A percentile compares a stretch with the other conserved stretches of the same genome.
Evolutionary conservation across 2,113 vertebrate species (phyloP).

Genomic region (Oryzias curvinotus): DNA sequence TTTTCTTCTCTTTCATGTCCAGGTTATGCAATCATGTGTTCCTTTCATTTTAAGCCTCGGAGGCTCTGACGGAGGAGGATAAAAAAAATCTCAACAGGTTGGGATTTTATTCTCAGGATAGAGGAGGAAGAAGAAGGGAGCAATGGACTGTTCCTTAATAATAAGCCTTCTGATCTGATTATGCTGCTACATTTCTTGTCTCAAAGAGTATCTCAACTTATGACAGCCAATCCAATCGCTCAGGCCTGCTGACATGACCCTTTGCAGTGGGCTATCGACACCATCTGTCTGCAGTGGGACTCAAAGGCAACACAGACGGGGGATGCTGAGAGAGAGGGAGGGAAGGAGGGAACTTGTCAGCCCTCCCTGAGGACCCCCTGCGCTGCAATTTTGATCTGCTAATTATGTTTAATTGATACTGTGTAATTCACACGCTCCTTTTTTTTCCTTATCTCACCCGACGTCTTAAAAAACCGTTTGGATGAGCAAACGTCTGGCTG

Average conservation of each 20-base stretch:
- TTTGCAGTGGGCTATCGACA: slow-evolving; percentile 40
- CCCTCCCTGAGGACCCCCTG: slow-evolving; percentile 51
- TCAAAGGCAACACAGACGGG: slow-evolving; percentile 41
- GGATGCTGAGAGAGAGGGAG: neutral
- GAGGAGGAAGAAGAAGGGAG: slow-evolving; percentile 25
- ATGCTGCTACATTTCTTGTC: slow-evolving; percentile 5
- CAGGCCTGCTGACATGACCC: slow-evolving; percentile 54
- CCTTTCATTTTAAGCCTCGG: slow-evolving; percentile 58
- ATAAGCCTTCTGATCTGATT: slow-evolving; percentile 38
- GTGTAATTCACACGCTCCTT: slow-evolving; percentile 51
- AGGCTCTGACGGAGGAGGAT: slow-evolving; percentile 62
- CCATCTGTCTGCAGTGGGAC: slow-evolving; percentile 68
- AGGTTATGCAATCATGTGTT: slow-evolving; percentile 63
- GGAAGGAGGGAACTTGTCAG: slow-evolving; percentile 18
- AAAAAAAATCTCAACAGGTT: slow-evolving; percentile 67
- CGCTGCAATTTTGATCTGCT: slow-evolving; percentile 62
- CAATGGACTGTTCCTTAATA: slow-evolving; percentile 38
- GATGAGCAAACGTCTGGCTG: slow-evolving; percentile 32
- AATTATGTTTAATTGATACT: slow-evolving; percentile 68
- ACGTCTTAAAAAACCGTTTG: slow-evolving; percentile 2
- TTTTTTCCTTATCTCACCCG: slow-evolving; percentile 43
- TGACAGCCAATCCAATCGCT: slow-evolving; percentile 40
- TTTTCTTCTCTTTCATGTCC: slow-evolving; percentile 45
- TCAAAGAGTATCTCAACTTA: slow-evolving; percentile 25
- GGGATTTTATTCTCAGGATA: slow-evolving; percentile 51